phyloP scores from a whole-genome alignment of 2,113 vertebrate genomes.

The Perccottus glenii region DNA sequence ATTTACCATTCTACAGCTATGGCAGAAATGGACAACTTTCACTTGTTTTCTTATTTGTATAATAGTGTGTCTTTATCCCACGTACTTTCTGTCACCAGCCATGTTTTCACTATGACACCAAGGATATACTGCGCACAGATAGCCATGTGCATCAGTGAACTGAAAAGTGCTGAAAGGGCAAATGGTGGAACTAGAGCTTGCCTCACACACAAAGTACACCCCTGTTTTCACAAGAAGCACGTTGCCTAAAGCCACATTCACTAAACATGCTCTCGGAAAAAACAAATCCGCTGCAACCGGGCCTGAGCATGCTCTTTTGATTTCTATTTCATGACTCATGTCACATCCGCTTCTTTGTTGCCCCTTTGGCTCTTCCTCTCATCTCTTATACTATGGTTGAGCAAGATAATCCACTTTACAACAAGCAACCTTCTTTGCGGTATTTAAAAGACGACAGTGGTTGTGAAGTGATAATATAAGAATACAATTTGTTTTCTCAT shows the following conservation, averaged over 20 bases:
- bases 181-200: slow-evolving; percentile 52
- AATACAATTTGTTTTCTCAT: slow-evolving; percentile 9
- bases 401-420: slow-evolving; percentile 45
- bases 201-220: slow-evolving; percentile 54
- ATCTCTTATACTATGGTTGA: slow-evolving; percentile 33
- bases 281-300: slow-evolving; percentile 40
- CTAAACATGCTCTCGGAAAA: slow-evolving; percentile 53
- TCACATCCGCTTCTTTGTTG: slow-evolving; percentile 47
- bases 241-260: slow-evolving; percentile 62
- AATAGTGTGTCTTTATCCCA: slow-evolving; percentile 19
- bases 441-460: slow-evolving; percentile 15
- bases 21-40: slow-evolving; percentile 38
- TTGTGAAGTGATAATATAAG: slow-evolving; percentile 16
- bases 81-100: too few species aligned
- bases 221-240: slow-evolving; percentile 64
- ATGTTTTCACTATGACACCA: too few species aligned
- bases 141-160: slow-evolving; percentile 53
- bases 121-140: slow-evolving; percentile 39
- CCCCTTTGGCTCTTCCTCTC: slow-evolving; percentile 52
- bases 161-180: slow-evolving; percentile 64
- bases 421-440: slow-evolving; percentile 35
- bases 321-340: slow-evolving; percentile 70
- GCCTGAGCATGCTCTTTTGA: slow-evolving; percentile 54
- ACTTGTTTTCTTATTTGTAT: slow-evolving; percentile 9
- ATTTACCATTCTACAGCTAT: slow-evolving; percentile 20